phyloP scores from a whole-genome alignment of 2,113 vertebrate species.

The Daubentonia madagascariensis region DNA sequence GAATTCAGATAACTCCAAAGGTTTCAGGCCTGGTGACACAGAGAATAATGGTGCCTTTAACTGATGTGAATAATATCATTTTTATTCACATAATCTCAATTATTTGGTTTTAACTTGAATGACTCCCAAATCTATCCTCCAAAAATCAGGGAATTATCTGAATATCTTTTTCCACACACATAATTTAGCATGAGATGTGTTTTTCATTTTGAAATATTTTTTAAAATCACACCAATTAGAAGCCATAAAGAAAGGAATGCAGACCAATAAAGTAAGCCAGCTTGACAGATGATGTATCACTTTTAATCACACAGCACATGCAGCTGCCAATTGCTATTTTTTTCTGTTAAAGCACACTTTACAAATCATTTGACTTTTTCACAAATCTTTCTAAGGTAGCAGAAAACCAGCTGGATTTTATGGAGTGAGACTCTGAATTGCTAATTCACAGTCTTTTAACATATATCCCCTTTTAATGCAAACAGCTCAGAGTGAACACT shows the following conservation, averaged over 20 bases:
- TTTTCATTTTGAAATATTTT: slow-evolving; percentile 72
- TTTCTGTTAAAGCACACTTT: slow-evolving; percentile 69
- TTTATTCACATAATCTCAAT: slow-evolving; percentile 30
- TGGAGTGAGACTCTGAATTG: slow-evolving; percentile 77
- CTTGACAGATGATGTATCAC: slow-evolving; percentile 77
- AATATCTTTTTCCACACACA: neutral
- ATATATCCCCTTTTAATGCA: slow-evolving; percentile 73
- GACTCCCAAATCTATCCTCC: neutral
- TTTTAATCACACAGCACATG: slow-evolving; percentile 87
- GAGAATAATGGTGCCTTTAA: neutral
- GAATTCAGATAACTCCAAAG: neutral
- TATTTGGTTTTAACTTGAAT: slow-evolving; percentile 26
- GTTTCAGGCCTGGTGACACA: neutral
- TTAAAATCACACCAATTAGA: slow-evolving; percentile 73
- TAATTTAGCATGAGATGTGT: slow-evolving; percentile 52
- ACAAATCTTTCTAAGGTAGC: slow-evolving; percentile 75
- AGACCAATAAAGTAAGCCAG: slow-evolving; percentile 80
- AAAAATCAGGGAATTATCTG: slow-evolving; percentile 36
- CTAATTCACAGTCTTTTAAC: slow-evolving; percentile 80
- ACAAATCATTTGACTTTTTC: slow-evolving; percentile 80
- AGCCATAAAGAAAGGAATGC: slow-evolving; percentile 83
- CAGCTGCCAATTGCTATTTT: slow-evolving; percentile 75
- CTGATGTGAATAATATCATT: neutral
- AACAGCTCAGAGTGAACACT: slow-evolving; percentile 69
- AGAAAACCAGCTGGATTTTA: slow-evolving; percentile 78